Evolutionary conservation across 2,888 invertebrate species (phyloP).

Genomic region (Polydrusus cervinus): DNA sequence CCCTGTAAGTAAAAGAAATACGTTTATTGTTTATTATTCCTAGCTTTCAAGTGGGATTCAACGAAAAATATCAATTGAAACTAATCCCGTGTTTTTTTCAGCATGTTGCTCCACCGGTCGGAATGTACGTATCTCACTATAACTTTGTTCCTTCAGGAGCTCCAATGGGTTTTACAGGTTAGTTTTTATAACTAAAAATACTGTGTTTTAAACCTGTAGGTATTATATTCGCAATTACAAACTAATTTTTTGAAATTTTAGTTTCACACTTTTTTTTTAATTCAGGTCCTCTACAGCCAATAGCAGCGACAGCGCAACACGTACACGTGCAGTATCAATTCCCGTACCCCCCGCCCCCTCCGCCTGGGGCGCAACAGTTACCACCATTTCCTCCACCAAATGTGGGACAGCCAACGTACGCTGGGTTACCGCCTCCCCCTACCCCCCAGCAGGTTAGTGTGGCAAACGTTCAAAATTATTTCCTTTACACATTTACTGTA

Average conservation of each 20-base stretch:
- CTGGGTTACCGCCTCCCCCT: slow-evolving; percentile 45
- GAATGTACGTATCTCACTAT: slow-evolving; percentile 79
- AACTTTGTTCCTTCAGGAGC: slow-evolving; percentile 74
- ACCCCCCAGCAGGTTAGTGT: slow-evolving; percentile 39
- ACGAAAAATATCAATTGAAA: too few species aligned
- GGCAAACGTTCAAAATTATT: neutral
- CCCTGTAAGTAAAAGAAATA: slow-evolving; percentile 55
- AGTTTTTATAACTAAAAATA: neutral
- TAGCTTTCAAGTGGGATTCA: too few species aligned
- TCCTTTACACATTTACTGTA: too few species aligned
- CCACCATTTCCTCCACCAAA: slow-evolving; percentile 54
- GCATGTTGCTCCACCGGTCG: slow-evolving; percentile 73
- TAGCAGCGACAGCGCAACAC: slow-evolving; percentile 60
- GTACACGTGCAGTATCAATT: slow-evolving; percentile 73
- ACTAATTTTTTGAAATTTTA: neutral
- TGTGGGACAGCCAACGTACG: slow-evolving; percentile 40
- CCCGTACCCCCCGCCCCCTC: slow-evolving; percentile 68
- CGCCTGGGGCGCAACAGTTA: slow-evolving; percentile 36
- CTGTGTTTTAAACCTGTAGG: neutral
- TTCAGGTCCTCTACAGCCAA: slow-evolving; percentile 73
- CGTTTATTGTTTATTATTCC: too few species aligned
- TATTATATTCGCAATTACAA: neutral
- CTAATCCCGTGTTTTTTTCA: slow-evolving; percentile 52
- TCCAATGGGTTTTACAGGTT: slow-evolving; percentile 47
- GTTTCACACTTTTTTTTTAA: slow-evolving; percentile 11